Conservation (phyloP, 2,888 invertebrate genomes). For the Aspidapion aeneum region DNA sequence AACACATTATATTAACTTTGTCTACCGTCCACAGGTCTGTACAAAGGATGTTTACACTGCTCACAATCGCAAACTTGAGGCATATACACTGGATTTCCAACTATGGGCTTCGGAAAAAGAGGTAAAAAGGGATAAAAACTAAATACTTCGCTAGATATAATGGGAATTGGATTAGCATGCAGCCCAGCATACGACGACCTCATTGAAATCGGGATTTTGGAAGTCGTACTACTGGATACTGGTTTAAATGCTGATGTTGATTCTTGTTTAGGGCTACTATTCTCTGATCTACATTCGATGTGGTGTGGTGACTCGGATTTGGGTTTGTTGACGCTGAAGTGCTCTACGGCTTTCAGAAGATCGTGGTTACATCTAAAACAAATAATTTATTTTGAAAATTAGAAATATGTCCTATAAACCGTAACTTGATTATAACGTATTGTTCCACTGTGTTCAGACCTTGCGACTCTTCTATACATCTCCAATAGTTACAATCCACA, state of each 20-base stretch:
- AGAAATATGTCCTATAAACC: too few relatives aligned
- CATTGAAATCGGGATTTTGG: not conserved
- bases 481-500: too few relatives aligned
- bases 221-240: constrained; percentile 33
- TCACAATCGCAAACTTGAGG: constrained; percentile 49
- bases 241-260: constrained; percentile 45
- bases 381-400: not conserved
- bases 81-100: constrained; percentile 48
- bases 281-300: constrained; percentile 21
- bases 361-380: constrained; percentile 80
- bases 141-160: constrained; percentile 45
- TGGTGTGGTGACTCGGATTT: constrained; percentile 8
- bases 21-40: constrained; percentile 37
- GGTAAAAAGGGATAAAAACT: constrained; percentile 49
- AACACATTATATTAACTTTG: constrained; percentile 10
- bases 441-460: too few relatives aligned
- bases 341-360: constrained; percentile 84
- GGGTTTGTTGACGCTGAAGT: constrained; percentile 56
- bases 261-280: constrained; percentile 33
- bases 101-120: constrained; percentile 45
- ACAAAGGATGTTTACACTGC: constrained; percentile 45
- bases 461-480: too few relatives aligned
- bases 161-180: constrained; percentile 39
- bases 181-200: constrained; percentile 30
- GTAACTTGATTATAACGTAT: too few relatives aligned